These are phyloP conservation scores for Cybosia mesomella DNA, from an alignment of 2,888 invertebrate genomes.

Conservation along the genomic window DNA sequence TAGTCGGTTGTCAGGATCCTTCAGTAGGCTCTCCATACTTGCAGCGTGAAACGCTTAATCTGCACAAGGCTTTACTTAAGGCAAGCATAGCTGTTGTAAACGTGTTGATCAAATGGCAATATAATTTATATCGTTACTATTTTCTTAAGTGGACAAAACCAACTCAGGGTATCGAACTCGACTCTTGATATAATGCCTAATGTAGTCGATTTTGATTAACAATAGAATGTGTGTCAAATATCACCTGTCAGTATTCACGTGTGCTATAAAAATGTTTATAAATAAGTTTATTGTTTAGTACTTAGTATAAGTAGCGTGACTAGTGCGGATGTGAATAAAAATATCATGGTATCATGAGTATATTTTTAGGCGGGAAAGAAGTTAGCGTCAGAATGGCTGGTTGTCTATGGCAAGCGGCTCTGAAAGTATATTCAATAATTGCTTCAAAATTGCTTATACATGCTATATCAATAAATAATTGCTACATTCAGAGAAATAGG, in stretches of 20 bases:
- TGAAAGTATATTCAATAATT: no score
- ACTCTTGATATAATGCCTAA: constrained; percentile 34
- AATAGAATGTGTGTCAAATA: constrained; percentile 50
- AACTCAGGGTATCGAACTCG: constrained; percentile 43
- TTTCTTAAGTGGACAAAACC: constrained; percentile 23
- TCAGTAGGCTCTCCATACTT: background rate
- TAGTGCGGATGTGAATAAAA: constrained; percentile 22
- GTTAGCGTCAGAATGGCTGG: no score
- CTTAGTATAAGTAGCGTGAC: constrained; percentile 34
- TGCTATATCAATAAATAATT: no score
- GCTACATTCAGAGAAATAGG: no score
- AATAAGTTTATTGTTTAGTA: constrained; percentile 46
- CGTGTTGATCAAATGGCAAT: background rate
- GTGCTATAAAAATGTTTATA: constrained; percentile 55
- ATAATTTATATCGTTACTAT: background rate
- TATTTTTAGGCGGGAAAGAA: constrained; percentile 3
- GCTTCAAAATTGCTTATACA: no score
- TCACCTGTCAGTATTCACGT: constrained; percentile 57
- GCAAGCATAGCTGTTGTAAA: constrained; percentile 1
- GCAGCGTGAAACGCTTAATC: background rate
- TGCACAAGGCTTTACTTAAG: background rate
- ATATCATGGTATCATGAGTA: background rate
- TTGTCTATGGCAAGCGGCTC: no score
- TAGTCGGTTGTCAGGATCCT: background rate
- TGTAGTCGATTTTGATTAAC: constrained; percentile 41